Base-by-base conservation (phyloP, 2,797 vertebrate species). In the Acipenser transmontanus region DNA sequence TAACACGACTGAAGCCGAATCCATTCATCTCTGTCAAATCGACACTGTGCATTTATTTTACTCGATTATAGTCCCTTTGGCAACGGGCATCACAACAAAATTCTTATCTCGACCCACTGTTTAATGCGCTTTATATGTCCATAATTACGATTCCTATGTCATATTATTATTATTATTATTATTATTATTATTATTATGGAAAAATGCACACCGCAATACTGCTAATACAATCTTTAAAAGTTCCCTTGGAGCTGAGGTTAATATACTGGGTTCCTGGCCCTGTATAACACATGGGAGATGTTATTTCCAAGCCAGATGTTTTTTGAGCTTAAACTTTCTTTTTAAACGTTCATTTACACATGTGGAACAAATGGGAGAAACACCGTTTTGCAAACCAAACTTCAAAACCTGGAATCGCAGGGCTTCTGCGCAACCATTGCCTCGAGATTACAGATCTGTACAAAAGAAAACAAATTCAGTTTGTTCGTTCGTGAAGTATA, bases 321-420 rank as follows among this genome's bases (percentile, higher is more conserved):
- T 11, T 54, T 7, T 12, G 12, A 57, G 51, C 63, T 68, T 59
- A 66, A n/a, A 63, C 49, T 69, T 54, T 68, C 68, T 68, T 66
- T 68, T 59, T 51, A 62, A 70, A 14, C 17, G 50, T 62, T 60
- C 57, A 13, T 60, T 50, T 59, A 65, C 68, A 70, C 67, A 67
- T 69, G 68, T 68, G 74, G 54, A 47, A 50, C 73, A 75, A 70
- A 72, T 65, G 66, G 62, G 9, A 8, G 17, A 66, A 70, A 7
- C 13, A 73, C 48, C 63, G 63, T 47, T 61, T 68, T 70, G 60
- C 72, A 76, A 73, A 74, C 65, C 73, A 74, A 71, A 73, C 20
- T 66, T 59, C 62, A 65, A 50, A 69, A 75, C 73, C 71, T 75
- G 74, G 70, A 69, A 67, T 63, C 69, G 72, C 71, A 68, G 69